Base-by-base conservation (phyloP, 2,113 vertebrate species). In the Aramus guarauna region DNA sequence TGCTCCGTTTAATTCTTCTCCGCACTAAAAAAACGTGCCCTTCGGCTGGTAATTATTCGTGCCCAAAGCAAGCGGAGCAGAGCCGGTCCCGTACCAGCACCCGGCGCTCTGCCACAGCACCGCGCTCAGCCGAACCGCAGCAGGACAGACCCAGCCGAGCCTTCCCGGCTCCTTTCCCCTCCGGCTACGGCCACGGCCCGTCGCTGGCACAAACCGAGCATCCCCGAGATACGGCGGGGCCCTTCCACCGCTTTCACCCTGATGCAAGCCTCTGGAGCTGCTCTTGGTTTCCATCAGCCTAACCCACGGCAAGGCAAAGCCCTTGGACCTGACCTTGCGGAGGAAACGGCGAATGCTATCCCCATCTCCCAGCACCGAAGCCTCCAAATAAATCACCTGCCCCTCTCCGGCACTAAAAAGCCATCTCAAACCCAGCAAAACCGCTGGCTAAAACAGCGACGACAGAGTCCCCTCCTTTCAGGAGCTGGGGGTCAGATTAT, bases 121-220 rank as follows among this genome's bases (percentile, higher is more conserved):
- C 5, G 0, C 2, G 6, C 29, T 53, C 41, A 24, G 55, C 36
- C 22, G 3, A 62, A 41, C 17, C 12, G 6, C 74, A 37, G 29
- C 26, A 3, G 72, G 55, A 56, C 4, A 30, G 52, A 64, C 4
- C 34, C 0, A 0, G 27, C 4, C 0, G 0, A 55, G 39, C 74
- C 62, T 9, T 27, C 53, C 12, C 4, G 2, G 22, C 5, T 14
- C 50, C 5, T 11, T 52, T 52, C 71, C 52, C 45, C 84, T 34
- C 66, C 4, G 2, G 56, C 17, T n/a, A 52, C 26, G 4, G 4
- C 23, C 58, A 5, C 1, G 2, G 15, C 43, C 66, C 72, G 27
- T 27, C 0, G 0, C n/a, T 7, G 37, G 64, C 90, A 48, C 71
- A 53, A 67, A 39, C 15, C 9, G 2, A 80, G 26, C 62, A 37